phyloP scores from a whole-genome alignment of 2,113 vertebrate genomes.

The Haliaeetus leucogaster region DNA sequence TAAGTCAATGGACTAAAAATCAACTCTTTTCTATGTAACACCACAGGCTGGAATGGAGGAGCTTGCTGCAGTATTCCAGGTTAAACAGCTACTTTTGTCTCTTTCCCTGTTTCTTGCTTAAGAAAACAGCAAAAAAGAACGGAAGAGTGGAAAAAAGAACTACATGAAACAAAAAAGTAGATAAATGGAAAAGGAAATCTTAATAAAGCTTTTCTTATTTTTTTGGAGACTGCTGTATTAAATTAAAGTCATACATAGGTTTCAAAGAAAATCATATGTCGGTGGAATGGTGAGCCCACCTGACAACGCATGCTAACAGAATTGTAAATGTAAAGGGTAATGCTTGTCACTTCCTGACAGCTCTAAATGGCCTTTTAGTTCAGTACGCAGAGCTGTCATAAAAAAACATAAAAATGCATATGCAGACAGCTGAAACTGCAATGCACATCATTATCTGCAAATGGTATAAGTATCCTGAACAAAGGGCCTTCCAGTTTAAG shows the following conservation, averaged over 20 bases:
- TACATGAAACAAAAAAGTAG: constrained; percentile 51
- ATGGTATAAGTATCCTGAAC: constrained; percentile 84
- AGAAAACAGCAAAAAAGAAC: constrained; percentile 15
- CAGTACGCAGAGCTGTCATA: constrained; percentile 86
- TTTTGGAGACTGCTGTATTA: constrained; percentile 89
- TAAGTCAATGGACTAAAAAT: constrained; percentile 63
- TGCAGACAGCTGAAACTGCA: constrained; percentile 86
- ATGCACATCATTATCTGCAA: constrained; percentile 89
- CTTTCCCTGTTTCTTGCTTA: background rate
- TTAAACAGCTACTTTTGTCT: constrained; percentile 45
- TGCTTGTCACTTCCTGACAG: constrained; percentile 95
- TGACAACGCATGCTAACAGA: constrained; percentile 90
- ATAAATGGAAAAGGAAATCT: constrained; percentile 76
- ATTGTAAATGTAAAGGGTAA: constrained; percentile 95
- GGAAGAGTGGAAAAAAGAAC: constrained; percentile 33
- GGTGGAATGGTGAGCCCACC: constrained; percentile 80
- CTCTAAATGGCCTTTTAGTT: constrained; percentile 99
- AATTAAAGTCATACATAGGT: constrained; percentile 93
- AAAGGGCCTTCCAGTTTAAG: constrained; percentile 82
- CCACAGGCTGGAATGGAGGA: constrained; percentile 36
- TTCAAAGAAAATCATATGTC: constrained; percentile 84
- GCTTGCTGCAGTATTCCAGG: constrained; percentile 13
- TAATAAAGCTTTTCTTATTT: constrained; percentile 75
- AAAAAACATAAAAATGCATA: constrained; percentile 87
- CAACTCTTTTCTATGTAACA: constrained; percentile 46